Evolutionary conservation across 2,113 vertebrate genomes (phyloP), one percentile per base, ranked within the genome.

Genomic region (Oenanthe oenanthe): DNA sequence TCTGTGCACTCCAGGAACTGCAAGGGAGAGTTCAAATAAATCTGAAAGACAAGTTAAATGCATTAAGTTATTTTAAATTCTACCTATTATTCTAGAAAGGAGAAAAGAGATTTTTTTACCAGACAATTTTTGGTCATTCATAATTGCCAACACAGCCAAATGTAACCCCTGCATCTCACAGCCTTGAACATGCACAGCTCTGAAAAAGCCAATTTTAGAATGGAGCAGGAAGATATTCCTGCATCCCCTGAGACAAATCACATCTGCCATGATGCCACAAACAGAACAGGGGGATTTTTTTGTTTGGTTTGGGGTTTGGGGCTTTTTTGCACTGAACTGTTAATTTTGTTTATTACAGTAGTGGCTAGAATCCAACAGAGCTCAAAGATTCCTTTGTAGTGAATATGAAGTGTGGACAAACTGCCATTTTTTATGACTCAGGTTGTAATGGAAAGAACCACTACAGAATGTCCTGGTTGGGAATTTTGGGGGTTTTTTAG

Each of bases 401-500:
- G 20, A 34, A 12, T 57, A 29, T 15, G 22, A 78, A 86, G 29
- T 2, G 5, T 11, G 43, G 45, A 85, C 67, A 71, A 60, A 40
- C 11, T 4, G 58, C 24, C 31, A 32, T 17, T 70, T 92, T 43
- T 51, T 48, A 17, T 61, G 54, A 56, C 45, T 72, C 12, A 2
- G 4, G 2, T 25, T 56, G 28, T 12, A 31, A 66, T 12, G 2
- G 3, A 82, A 63, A 76, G 68, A 84, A 43, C 29, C 3, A 2
- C 74, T 48, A 15, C 5, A 74, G 22, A 62, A 66, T 19, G 9
- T 67, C 45, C 4, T 74, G 60, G 15, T 19, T 62, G 42, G 56
- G 32, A 60, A 32, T 89, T 86, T 20, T 0, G 12, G 40, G 67
- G 40, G 0, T 0, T 6, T 21, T 54, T 62, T 11, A 15, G 26